Base-by-base conservation (phyloP, 2,113 vertebrate genomes). In the Lycaon pictus region DNA sequence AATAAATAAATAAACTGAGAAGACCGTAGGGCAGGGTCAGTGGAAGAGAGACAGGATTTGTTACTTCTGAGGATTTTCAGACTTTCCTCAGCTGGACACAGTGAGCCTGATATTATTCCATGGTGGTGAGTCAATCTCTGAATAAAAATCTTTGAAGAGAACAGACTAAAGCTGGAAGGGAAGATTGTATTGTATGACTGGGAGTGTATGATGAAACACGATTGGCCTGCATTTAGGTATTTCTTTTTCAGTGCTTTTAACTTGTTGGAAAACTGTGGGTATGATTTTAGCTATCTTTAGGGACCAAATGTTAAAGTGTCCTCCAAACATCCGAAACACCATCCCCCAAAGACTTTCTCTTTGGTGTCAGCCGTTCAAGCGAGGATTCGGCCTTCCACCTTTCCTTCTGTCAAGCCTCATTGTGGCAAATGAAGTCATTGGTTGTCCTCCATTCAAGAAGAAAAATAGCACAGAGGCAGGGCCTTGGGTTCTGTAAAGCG, bases 281-380 rank as follows among this genome's bases (percentile, higher is more conserved):
- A 62, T 9, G 51, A 51, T 48, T 43, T 43, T 56, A 55, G 22
- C 35, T 93, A 20, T 58, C 81, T 83, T 86, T 88, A 1, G 65
- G 76, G 83, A 96, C 83, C 84, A 88, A 37, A 88, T 92, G 76
- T 93, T 89, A 96, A 90, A 37, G 32, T 95, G 6, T 93, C 92
- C 81, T 72, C 48, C 60, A 65, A 92, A 67, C n/a, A 65, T 93
- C 43, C 60, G 88, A 77, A 88, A 63, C 96, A 76, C 22, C 4
- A 0, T 32, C 23, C 62, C 17, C 3, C 0, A 8, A 74, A 85
- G 62, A 67, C 69, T 65, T 79, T 94, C 62, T 89, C 53, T 94
- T 88, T 76, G 84, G 55, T 92, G 43, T 85, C 80, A 55, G 11
- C 65, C 79, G 89, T 62, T 92, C 56, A 80, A 65, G 43, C 0